Conservation (phyloP, 2,888 invertebrate species). For the Rugalucina vietnamica region DNA sequence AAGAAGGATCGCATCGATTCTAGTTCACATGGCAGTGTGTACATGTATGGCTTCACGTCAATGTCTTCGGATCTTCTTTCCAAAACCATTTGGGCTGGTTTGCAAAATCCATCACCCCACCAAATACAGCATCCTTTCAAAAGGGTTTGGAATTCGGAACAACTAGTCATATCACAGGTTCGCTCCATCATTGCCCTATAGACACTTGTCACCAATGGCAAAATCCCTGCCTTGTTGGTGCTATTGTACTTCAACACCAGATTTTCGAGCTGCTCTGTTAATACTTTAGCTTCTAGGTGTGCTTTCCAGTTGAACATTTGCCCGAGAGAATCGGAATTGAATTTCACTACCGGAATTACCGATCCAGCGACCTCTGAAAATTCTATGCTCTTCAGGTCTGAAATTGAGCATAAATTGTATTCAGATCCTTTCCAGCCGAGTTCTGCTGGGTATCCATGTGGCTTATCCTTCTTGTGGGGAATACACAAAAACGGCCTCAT, state of each 20-base stretch:
- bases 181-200: slow-evolving; percentile 9
- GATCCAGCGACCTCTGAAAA: slow-evolving; percentile 41
- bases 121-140: slow-evolving; percentile 35
- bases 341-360: slow-evolving; percentile 30
- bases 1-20: slow-evolving; percentile 30
- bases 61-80: slow-evolving; percentile 22
- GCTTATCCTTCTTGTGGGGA: not conserved
- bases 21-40: slow-evolving; percentile 51
- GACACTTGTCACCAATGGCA: slow-evolving; percentile 32
- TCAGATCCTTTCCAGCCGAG: slow-evolving; percentile 34
- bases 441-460: slow-evolving; percentile 16
- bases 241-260: slow-evolving; percentile 30
- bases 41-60: slow-evolving; percentile 54
- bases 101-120: slow-evolving; percentile 58
- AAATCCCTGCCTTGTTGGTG: slow-evolving; percentile 26
- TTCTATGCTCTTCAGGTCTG: slow-evolving; percentile 17
- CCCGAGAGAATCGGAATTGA: not conserved
- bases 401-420: slow-evolving; percentile 23
- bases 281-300: slow-evolving; percentile 11
- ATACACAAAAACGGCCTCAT: too few relatives aligned
- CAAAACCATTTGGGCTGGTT: slow-evolving; percentile 31
- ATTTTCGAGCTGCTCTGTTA: slow-evolving; percentile 41
- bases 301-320: slow-evolving; percentile 21
- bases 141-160: not conserved
- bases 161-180: not conserved